Conservation (phyloP, 2,888 invertebrate genomes). For the Cyaniris semiargus region DNA sequence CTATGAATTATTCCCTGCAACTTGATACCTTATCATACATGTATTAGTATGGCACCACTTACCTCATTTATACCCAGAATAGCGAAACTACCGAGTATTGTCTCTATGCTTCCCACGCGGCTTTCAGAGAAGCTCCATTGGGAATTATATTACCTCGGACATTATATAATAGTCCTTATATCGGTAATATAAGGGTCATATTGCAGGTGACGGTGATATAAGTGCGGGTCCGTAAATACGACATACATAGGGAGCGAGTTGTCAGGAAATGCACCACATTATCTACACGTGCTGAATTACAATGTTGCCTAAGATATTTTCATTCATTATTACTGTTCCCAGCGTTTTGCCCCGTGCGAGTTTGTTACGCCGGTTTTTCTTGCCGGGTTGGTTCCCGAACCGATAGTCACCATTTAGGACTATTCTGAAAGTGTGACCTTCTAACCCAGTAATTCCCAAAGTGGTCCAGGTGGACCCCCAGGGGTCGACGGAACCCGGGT, state of each 20-base stretch:
- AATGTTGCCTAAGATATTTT: neutral
- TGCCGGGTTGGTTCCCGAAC: neutral
- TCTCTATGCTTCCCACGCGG: slow-evolving; percentile 4
- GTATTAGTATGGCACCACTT: slow-evolving; percentile 13
- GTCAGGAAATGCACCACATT: slow-evolving; percentile 16
- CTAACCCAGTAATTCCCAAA: too few species aligned
- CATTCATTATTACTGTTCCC: neutral
- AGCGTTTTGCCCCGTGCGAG: neutral
- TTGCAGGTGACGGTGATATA: neutral
- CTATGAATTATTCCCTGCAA: slow-evolving; percentile 3
- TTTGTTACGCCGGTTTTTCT: neutral
- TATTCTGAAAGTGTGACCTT: too few species aligned
- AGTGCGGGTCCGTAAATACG: neutral
- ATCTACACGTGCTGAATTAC: neutral
- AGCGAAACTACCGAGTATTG: slow-evolving; percentile 16
- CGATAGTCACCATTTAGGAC: too few species aligned
- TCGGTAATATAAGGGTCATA: neutral
- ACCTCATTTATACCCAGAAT: slow-evolving; percentile 7
- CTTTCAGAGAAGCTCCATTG: slow-evolving; percentile 9
- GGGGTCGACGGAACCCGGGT: too few species aligned
- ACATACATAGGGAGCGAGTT: neutral
- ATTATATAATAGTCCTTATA: neutral
- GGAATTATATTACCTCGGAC: neutral
- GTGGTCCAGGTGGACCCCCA: too few species aligned
- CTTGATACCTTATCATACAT: slow-evolving; percentile 4